Conservation (phyloP, 2,888 invertebrate species). For the Rutpela maculata region DNA sequence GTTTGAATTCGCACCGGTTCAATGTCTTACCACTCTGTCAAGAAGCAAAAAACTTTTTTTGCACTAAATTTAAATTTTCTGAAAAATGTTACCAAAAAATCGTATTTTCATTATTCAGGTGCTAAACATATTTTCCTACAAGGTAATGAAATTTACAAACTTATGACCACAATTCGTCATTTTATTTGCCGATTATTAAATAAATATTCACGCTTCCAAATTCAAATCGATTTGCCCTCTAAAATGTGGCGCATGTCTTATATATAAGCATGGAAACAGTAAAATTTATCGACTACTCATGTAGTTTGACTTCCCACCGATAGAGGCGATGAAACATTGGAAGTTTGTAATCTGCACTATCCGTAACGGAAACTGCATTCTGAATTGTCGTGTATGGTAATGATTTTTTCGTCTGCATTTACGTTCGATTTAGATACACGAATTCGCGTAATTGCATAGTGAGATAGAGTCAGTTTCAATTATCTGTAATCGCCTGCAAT, state of each 20-base stretch:
- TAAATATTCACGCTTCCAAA: slow-evolving; percentile 2
- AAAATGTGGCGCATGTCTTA: slow-evolving; percentile 29
- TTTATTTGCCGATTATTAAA: too few relatives aligned
- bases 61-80: too few relatives aligned
- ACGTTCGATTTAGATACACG: not conserved
- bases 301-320: slow-evolving; percentile 61
- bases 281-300: slow-evolving; percentile 39
- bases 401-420: slow-evolving; percentile 19
- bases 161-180: too few relatives aligned
- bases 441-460: not conserved
- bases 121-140: too few relatives aligned
- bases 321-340: slow-evolving; percentile 55
- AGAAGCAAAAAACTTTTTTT: too few relatives aligned
- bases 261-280: slow-evolving; percentile 18
- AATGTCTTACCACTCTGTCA: too few relatives aligned
- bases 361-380: slow-evolving; percentile 31
- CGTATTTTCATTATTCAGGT: too few relatives aligned
- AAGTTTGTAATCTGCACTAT: slow-evolving; percentile 49
- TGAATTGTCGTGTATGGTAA: not conserved
- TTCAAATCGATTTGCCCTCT: slow-evolving; percentile 22
- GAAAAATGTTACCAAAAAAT: too few relatives aligned
- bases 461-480: not conserved
- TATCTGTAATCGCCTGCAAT: not conserved
- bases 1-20: too few relatives aligned
- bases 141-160: too few relatives aligned